Evolutionary conservation across 2,888 invertebrate genomes (phyloP).

Genomic region (Glaucopsyche alexis): DNA sequence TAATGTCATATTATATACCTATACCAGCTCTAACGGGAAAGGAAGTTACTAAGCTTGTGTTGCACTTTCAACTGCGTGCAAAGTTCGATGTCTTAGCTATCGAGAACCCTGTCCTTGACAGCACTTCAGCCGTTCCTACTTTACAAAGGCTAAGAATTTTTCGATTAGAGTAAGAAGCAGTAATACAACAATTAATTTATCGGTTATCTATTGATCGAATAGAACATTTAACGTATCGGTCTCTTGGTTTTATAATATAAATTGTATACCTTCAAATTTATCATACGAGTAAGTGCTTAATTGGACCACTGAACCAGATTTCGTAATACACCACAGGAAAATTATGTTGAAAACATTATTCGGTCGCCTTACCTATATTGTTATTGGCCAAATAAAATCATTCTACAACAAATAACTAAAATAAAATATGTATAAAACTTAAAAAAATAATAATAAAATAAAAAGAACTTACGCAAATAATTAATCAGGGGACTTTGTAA

Average conservation of each 20-base stretch:
- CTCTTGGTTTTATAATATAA: no score
- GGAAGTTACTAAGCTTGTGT: not conserved
- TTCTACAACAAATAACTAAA: not conserved
- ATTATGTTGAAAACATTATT: not conserved
- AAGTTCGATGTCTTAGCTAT: not conserved
- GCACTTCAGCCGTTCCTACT: not conserved
- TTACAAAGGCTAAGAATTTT: conserved; percentile 10
- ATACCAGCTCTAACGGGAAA: not conserved
- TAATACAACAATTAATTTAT: conserved; percentile 8
- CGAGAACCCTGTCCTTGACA: conserved; percentile 18
- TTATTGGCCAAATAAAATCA: not conserved
- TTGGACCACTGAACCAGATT: conserved; percentile 4
- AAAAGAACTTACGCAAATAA: conserved; percentile 15
- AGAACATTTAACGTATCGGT: not conserved
- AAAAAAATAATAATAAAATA: not conserved
- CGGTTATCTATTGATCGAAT: not conserved
- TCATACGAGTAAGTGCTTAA: not conserved
- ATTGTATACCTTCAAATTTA: no score
- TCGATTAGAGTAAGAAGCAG: not conserved
- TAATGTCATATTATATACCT: not conserved
- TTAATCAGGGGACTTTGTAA: conserved; percentile 15
- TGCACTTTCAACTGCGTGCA: not conserved
- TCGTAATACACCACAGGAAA: not conserved
- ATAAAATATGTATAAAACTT: not conserved
- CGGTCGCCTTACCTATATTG: not conserved